These are phyloP conservation scores for Drosophila watanabei DNA, from an alignment of 1,140 invertebrate genomes.

Conservation along the genomic window DNA sequence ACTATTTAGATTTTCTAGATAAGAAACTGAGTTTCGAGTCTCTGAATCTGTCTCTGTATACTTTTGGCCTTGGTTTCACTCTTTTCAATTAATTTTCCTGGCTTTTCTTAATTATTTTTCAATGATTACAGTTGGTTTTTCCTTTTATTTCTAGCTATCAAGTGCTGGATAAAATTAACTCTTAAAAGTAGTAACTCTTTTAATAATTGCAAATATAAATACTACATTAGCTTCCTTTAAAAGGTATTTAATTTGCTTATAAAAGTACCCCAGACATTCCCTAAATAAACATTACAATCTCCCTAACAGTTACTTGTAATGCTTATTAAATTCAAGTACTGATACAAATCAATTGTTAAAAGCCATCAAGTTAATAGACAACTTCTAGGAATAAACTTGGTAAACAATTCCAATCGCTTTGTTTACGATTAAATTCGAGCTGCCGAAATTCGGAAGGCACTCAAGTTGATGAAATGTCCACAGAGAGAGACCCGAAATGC, in stretches of 20 bases:
- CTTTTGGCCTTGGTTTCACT: background rate
- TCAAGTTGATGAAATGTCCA: conserved; percentile 48
- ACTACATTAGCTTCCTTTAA: no score
- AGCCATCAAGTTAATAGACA: conserved; percentile 5
- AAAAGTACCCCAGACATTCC: background rate
- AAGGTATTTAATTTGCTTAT: background rate
- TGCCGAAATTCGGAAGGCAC: conserved; percentile 32
- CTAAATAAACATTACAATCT: background rate
- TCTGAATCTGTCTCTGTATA: background rate
- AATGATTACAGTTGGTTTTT: background rate
- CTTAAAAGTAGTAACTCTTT: background rate
- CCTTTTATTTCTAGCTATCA: background rate
- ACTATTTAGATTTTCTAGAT: background rate
- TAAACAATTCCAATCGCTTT: conserved; percentile 13
- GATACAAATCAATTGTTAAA: background rate
- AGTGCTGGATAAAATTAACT: background rate
- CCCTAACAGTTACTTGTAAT: background rate
- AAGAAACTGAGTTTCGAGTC: no score
- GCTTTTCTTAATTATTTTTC: background rate
- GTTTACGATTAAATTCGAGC: conserved; percentile 30
- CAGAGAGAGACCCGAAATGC: conserved; percentile 19
- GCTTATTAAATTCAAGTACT: background rate
- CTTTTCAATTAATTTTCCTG: background rate
- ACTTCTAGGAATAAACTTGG: conserved; percentile 1
- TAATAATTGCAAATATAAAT: background rate